Evolutionary conservation across 2,888 invertebrate genomes (phyloP).

Genomic region (Volucella inanis): DNA sequence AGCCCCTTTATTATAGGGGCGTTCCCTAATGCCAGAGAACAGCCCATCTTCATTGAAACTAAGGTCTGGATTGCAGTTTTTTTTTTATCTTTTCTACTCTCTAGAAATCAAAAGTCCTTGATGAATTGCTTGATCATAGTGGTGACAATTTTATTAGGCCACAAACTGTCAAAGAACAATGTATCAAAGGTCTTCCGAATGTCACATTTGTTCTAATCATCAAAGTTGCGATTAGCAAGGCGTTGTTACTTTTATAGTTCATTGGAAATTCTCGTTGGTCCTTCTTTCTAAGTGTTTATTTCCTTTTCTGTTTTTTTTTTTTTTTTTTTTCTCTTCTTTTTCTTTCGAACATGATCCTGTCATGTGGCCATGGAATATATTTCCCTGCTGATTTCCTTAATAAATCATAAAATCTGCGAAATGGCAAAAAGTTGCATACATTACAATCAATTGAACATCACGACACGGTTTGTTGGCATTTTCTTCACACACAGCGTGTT

Average conservation of each 20-base stretch:
- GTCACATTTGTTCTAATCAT: constrained; percentile 19
- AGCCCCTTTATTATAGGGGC: constrained; percentile 65
- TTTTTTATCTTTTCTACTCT: neutral
- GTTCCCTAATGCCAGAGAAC: constrained; percentile 62
- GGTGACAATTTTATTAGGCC: constrained; percentile 64
- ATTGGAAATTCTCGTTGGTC: constrained; percentile 24
- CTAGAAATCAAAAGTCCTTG: constrained; percentile 12
- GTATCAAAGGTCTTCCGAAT: neutral
- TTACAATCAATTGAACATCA: constrained; percentile 58
- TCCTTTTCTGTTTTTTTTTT: neutral
- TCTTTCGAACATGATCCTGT: constrained; percentile 16
- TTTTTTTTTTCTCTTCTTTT: neutral
- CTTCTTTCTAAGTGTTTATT: neutral
- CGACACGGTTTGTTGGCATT: constrained; percentile 45
- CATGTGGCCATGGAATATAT: constrained; percentile 49
- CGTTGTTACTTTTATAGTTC: constrained; percentile 54
- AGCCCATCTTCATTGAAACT: constrained; percentile 53
- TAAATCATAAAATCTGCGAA: constrained; percentile 49
- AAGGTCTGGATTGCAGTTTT: neutral
- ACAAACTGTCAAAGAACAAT: constrained; percentile 39
- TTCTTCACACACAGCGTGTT: constrained; percentile 64
- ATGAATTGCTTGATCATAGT: constrained; percentile 7
- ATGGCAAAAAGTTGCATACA: constrained; percentile 53
- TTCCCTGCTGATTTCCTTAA: constrained; percentile 62
- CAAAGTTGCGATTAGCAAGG: constrained; percentile 9